Evolutionary conservation across 1,140 invertebrate species (phyloP).

Genomic region (Mercenaria mercenaria): DNA sequence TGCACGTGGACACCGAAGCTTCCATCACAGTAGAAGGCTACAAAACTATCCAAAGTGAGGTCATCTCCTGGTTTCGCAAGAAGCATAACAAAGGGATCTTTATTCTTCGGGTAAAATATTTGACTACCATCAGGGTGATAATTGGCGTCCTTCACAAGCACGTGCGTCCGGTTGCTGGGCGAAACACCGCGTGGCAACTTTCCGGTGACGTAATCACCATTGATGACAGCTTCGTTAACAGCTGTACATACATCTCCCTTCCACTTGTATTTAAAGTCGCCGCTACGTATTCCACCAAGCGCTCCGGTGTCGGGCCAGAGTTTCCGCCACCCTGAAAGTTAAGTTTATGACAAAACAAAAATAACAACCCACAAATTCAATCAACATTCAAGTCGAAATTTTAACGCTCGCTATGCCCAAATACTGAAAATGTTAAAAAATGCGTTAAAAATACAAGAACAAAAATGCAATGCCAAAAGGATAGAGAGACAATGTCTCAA

Average conservation of each 20-base stretch:
- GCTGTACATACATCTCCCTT: slow-evolving; percentile 14
- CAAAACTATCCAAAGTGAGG: slow-evolving; percentile 55
- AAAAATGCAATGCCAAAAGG: too few species aligned
- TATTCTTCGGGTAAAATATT: slow-evolving; percentile 62
- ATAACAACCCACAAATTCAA: neutral
- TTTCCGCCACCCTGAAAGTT: slow-evolving; percentile 12
- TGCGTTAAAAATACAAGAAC: too few species aligned
- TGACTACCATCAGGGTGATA: slow-evolving; percentile 71
- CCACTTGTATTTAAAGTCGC: slow-evolving; percentile 44
- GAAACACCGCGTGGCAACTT: slow-evolving; percentile 25
- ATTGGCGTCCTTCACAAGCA: slow-evolving; percentile 64
- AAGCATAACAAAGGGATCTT: slow-evolving; percentile 58
- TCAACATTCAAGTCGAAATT: neutral
- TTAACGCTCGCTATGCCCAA: neutral
- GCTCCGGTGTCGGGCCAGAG: slow-evolving; percentile 35
- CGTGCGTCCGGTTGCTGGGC: slow-evolving; percentile 49
- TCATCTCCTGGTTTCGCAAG: slow-evolving; percentile 69
- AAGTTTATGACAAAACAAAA: too few species aligned
- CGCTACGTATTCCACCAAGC: slow-evolving; percentile 9
- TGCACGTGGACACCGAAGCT: slow-evolving; percentile 66
- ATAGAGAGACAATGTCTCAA: too few species aligned
- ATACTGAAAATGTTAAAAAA: neutral
- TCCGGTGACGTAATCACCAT: slow-evolving; percentile 42
- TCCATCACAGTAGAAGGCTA: slow-evolving; percentile 71
- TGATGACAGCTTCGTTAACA: slow-evolving; percentile 20